Base-by-base conservation (phyloP, 2,113 vertebrate genomes). In the Sebastes fasciatus region DNA sequence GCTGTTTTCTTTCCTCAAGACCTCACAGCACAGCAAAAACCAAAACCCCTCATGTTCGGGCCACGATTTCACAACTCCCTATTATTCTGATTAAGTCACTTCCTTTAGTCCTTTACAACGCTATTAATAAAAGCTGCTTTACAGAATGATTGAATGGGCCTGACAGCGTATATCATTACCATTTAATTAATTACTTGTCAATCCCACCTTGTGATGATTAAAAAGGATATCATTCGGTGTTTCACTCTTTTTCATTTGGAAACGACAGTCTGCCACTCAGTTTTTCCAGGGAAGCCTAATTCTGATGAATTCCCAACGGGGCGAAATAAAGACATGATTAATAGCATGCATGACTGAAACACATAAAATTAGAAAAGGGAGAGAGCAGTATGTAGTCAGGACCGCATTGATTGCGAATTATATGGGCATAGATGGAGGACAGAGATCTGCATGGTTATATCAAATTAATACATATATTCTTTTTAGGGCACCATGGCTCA, bases 141-240 rank as follows among this genome's bases (percentile, higher is more conserved):
- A 73, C 58, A 42, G 69, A 74, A 79, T 88, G 76, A 87, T 79
- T 72, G 80, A 93, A 87, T 21, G 54, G 63, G 73, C 67, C 76
- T 88, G 91, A 82, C 91, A 87, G 82, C 61, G 9, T 87, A 85
- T 80, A 84, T 70, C 69, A 88, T 92, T 88, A 77, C 54, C 68
- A 85, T 88, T 90, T 81, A 88, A 94, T 93, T 80, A 93, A 94
- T 91, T 86, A 89, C 89, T 85, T 86, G 88, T 87, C 92, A 92
- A 87, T 93, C 85, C 87, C 74, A 92, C 83, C 87, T 90, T 67
- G 66, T 80, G 79, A 91, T 94, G 90, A 94, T 92, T 92, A 92
- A 93, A 93, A 89, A 89, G 82, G 74, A 94, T 91, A 86, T 83
- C 34, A 88, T 91, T 89, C 61, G 55, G 63, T 74, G 74, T 87